phyloP scores from a whole-genome alignment of 2,797 vertebrate genomes.

The Ataeniobius toweri region DNA sequence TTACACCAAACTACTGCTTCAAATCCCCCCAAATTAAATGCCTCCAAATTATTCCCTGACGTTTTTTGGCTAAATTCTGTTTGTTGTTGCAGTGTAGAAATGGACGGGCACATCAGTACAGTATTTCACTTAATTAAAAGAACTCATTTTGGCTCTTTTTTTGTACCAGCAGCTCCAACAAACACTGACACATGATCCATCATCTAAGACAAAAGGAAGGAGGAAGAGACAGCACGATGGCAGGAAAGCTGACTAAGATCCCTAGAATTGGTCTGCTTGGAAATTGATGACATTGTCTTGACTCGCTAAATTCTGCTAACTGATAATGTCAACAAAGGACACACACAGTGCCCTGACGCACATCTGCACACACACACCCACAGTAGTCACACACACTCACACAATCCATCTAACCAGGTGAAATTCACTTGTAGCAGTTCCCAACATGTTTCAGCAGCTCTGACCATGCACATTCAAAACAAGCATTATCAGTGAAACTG shows the following conservation, averaged over 20 bases:
- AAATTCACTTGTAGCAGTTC: constrained; percentile 9
- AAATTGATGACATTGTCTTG: constrained; percentile 46
- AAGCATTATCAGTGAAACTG: neutral
- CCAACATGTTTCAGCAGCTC: constrained; percentile 7
- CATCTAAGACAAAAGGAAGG: constrained; percentile 12
- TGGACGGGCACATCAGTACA: neutral
- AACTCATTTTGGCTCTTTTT: neutral
- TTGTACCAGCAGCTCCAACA: constrained; percentile 3
- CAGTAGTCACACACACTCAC: neutral
- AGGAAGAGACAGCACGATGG: constrained; percentile 26
- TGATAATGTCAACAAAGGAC: constrained; percentile 31
- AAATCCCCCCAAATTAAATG: neutral
- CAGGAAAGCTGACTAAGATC: constrained; percentile 54
- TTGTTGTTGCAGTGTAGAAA: neutral
- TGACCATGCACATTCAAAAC: neutral
- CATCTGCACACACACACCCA: neutral
- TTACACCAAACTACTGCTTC: neutral
- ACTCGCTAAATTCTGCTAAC: constrained; percentile 43
- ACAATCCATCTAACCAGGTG: constrained; percentile 1
- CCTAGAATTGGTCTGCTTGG: constrained; percentile 39
- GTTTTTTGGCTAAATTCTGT: neutral
- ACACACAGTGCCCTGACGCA: neutral
- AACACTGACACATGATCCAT: constrained; percentile 2
- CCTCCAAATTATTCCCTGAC: neutral
- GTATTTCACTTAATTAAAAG: neutral